Percentiles rank a stretch among this genome's conserved stretches.
These are phyloP conservation scores for Sebastes reedi DNA, from an alignment of 2,797 vertebrate genomes.

Conservation along the genomic window DNA sequence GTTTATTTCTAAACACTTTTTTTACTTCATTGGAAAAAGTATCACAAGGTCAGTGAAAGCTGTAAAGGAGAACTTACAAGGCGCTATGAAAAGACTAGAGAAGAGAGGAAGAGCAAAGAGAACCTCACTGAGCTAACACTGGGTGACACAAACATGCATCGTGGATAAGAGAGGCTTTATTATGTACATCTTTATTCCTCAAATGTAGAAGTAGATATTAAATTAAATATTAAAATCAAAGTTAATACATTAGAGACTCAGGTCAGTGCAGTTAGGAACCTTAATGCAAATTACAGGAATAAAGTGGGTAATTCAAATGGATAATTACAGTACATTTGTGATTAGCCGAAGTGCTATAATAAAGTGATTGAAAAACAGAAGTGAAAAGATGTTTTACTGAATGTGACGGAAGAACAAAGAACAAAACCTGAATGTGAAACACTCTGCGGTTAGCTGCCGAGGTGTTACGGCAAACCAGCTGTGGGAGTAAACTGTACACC, in stretches of 20 bases:
- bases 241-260: background rate
- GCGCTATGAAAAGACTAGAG: background rate
- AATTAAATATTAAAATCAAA: background rate
- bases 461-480: background rate
- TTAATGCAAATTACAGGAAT: background rate
- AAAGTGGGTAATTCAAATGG: background rate
- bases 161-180: background rate
- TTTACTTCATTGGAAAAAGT: background rate
- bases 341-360: background rate
- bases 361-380: slow-evolving; percentile 18
- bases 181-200: background rate
- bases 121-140: background rate
- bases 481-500: background rate
- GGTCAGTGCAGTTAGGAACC: background rate
- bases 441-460: background rate
- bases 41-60: background rate
- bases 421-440: slow-evolving; percentile 4
- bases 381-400: background rate
- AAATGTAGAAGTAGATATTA: background rate
- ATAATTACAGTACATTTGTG: background rate
- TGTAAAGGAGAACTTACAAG: background rate
- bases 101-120: background rate
- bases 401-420: slow-evolving; percentile 4
- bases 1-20: background rate
- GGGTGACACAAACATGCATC: background rate